Evolutionary conservation across 1,140 invertebrate genomes (phyloP).

Genomic region (Plutomurus gul): DNA sequence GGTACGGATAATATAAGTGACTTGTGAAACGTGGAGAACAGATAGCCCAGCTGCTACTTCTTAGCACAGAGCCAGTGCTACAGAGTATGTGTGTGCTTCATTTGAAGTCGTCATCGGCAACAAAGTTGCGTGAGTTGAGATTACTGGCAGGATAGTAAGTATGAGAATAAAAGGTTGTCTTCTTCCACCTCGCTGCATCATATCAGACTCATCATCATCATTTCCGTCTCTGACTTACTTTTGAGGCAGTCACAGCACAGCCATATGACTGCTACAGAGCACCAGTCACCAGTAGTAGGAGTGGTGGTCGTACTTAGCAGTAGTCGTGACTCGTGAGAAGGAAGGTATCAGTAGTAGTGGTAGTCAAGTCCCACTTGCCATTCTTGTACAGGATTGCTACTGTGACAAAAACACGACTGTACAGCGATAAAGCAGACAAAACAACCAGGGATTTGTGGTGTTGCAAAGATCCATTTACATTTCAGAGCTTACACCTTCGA

Average conservation of each 20-base stretch:
- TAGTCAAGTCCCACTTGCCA: not conserved
- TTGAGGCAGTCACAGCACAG: not conserved
- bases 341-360: not conserved
- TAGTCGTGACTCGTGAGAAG: too few relatives aligned
- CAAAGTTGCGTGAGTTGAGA: not conserved
- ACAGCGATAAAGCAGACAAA: conserved; percentile 18
- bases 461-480: not conserved
- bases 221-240: conserved; percentile 3
- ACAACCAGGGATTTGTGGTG: conserved; percentile 19
- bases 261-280: not conserved
- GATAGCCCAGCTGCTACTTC: too few relatives aligned
- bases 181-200: conserved; percentile 3
- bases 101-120: not conserved
- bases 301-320: too few relatives aligned
- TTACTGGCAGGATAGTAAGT: not conserved
- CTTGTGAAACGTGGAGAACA: too few relatives aligned
- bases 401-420: conserved; percentile 11
- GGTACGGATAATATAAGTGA: too few relatives aligned
- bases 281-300: not conserved
- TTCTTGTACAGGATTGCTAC: too few relatives aligned
- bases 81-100: not conserved
- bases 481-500: not conserved
- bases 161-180: not conserved
- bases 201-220: not conserved
- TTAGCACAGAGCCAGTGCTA: too few relatives aligned